Base-by-base conservation (phyloP, 1,140 invertebrate species). In the Hylaeus volcanicus region DNA sequence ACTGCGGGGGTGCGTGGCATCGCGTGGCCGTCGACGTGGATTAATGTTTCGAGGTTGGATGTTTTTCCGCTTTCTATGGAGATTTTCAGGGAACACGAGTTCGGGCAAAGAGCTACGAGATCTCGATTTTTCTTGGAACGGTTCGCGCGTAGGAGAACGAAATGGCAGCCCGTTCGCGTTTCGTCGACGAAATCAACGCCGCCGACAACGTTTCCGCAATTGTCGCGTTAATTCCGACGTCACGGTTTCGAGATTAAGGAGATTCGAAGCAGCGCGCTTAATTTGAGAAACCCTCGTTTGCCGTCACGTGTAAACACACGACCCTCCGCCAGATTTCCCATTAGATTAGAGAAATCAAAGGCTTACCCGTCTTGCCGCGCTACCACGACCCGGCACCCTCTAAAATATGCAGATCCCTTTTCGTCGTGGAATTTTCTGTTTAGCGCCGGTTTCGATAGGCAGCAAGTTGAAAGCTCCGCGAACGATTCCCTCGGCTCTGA, bases 271-370 rank as follows among this genome's bases (percentile, higher is more conserved):
- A 72, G 73, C 74, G 73, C 63, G 79, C 68, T 85, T 85, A 85
- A 85, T 85, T 85, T 65, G 73, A 80, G 78, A 61, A 51, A 63
- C 63, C 64, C 53, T 76, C 69, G 68, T 74, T 51, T 48, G 48
- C 58, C 63, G 51, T 55, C 58, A 55, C 73, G 73, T 64, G 69
- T 48, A 77, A 79, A 79, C 71, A 58, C 41, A 55, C 77, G 26
- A 26, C 43, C 69, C 76, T 71, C 71, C 37, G 70, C n/a, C 61
- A 74, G 77, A 79, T 79, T 74, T 79, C 77, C 77, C 77, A 73
- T 79, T 79, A 79, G 77, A 79, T 79, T 79, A 79, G 70, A 79
- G 77, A 79, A 79, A 79, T 79, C 77, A 79, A 79, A 79, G 77
- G 77, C 77, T 74, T 64, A 56, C 61, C 70, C 61, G 61, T 65